These are phyloP conservation scores for Anarrhichthys ocellatus DNA, from an alignment of 2,113 vertebrate genomes.

Conservation along the genomic window DNA sequence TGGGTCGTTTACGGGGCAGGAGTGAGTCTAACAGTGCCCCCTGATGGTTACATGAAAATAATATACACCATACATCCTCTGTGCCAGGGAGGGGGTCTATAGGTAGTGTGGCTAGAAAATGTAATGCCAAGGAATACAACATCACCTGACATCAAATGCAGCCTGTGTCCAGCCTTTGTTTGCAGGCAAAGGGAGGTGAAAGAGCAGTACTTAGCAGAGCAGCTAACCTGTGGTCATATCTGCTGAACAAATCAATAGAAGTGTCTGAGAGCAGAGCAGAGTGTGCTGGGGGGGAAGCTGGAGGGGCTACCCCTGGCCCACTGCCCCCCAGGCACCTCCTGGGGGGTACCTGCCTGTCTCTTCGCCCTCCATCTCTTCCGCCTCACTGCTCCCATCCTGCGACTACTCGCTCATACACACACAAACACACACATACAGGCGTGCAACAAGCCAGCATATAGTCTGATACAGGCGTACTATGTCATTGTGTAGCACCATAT, in stretches of 20 bases:
- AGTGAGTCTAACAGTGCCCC: constrained; percentile 63
- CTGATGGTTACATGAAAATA: constrained; percentile 51
- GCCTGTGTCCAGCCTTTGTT: constrained; percentile 66
- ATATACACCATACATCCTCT: constrained; percentile 7
- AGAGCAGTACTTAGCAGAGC: constrained; percentile 87
- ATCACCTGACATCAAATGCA: constrained; percentile 60
- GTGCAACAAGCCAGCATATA: constrained; percentile 23
- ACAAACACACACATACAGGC: constrained; percentile 18
- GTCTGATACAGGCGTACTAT: constrained; percentile 33
- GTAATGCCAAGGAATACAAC: constrained; percentile 32
- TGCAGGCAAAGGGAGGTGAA: constrained; percentile 76
- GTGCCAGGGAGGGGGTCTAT: constrained; percentile 10
- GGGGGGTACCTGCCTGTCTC: constrained; percentile 81
- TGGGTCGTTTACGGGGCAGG: constrained; percentile 12
- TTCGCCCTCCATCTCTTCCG: constrained; percentile 82
- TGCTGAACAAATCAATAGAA: constrained; percentile 92
- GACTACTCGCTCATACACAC: constrained; percentile 50
- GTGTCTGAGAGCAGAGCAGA: constrained; percentile 87
- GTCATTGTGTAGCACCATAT: constrained; percentile 34
- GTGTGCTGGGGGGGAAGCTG: constrained; percentile 65
- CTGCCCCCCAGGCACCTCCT: constrained; percentile 77
- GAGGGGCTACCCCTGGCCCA: constrained; percentile 85
- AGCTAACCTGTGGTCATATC: constrained; percentile 87
- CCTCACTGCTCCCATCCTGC: constrained; percentile 81
- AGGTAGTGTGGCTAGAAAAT: constrained; percentile 6